These are phyloP conservation scores for Euzetes globulus DNA, from an alignment of 2,888 invertebrate genomes.

Conservation along the genomic window DNA sequence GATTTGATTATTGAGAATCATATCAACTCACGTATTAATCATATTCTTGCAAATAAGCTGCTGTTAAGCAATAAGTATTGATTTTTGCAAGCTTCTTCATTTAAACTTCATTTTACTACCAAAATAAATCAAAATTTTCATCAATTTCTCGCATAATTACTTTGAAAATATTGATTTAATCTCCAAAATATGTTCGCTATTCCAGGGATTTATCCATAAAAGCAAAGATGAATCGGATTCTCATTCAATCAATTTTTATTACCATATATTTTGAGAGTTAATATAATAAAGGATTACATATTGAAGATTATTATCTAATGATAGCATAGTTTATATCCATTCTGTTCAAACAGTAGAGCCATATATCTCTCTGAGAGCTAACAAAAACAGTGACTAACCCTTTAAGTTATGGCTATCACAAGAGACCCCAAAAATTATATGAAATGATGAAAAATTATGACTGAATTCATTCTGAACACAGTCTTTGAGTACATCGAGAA, in stretches of 20 bases:
- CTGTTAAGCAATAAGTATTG: too few species aligned
- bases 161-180: too few species aligned
- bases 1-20: too few species aligned
- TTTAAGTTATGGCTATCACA: background rate
- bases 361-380: background rate
- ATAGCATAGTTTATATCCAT: background rate
- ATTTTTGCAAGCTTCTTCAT: too few species aligned
- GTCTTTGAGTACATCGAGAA: background rate
- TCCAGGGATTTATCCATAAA: background rate
- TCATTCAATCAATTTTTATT: background rate
- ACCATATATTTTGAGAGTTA: background rate
- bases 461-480: background rate
- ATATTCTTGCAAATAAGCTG: too few species aligned
- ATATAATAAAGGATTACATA: slow-evolving; percentile 2
- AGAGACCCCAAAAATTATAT: background rate
- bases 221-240: background rate
- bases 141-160: too few species aligned
- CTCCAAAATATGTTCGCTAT: too few species aligned
- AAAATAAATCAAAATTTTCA: too few species aligned
- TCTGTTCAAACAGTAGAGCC: background rate
- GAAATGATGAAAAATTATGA: background rate
- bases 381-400: background rate
- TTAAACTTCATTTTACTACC: too few species aligned
- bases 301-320: slow-evolving; percentile 5
- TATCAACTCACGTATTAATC: too few species aligned